These are phyloP conservation scores for Todus mexicanus DNA, from an alignment of 2,797 vertebrate genomes.

Conservation along the genomic window DNA sequence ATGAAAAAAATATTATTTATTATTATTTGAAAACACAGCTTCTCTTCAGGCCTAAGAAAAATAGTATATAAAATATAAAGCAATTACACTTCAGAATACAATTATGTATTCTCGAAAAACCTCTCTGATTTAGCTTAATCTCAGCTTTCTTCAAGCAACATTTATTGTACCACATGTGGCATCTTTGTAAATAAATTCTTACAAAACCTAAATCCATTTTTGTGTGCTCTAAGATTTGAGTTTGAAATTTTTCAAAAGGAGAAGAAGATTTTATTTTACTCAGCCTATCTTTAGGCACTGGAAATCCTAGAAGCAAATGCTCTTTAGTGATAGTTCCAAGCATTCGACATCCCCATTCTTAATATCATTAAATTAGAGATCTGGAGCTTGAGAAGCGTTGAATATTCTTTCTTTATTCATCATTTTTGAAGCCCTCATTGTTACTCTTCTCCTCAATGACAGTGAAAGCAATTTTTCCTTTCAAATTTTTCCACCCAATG, in stretches of 20 bases:
- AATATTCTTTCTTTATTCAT: neutral
- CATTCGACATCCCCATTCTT: neutral
- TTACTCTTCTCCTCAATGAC: neutral
- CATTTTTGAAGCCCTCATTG: neutral
- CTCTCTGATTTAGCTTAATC: neutral
- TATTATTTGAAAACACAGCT: neutral
- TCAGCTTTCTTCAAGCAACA: neutral
- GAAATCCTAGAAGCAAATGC: neutral
- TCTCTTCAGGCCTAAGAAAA: neutral
- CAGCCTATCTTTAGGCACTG: neutral
- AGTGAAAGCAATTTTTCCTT: neutral
- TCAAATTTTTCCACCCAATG: neutral
- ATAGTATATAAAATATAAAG: neutral
- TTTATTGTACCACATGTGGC: neutral
- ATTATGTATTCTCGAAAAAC: neutral
- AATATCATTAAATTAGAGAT: neutral
- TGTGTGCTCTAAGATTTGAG: neutral
- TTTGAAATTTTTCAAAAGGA: neutral
- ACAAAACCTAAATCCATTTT: neutral
- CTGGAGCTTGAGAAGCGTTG: neutral
- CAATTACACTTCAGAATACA: neutral
- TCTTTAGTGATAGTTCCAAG: neutral
- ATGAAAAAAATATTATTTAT: neutral
- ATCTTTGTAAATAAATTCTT: neutral
- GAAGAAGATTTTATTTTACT: neutral